Percentiles rank a stretch among this genome's conserved stretches.
phyloP scores from a whole-genome alignment of 92 coral and sea anemone genomes.

The Phenganax stokvisi region DNA sequence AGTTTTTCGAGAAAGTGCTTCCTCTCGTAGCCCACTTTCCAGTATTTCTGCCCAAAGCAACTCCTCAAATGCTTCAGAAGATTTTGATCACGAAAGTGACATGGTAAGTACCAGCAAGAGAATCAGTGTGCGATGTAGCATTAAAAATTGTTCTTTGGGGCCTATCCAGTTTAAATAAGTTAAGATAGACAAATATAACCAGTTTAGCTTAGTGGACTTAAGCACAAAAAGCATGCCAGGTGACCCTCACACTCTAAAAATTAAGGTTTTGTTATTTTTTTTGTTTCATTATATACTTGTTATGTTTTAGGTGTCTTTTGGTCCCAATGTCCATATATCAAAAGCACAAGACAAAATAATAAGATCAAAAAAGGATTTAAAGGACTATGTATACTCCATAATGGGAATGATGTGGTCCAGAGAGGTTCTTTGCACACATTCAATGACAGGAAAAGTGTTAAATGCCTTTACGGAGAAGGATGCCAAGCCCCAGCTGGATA shows the following conservation, averaged over 20 bases:
- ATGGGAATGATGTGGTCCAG: conserved; percentile 17
- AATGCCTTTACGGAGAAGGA: neutral
- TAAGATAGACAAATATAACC: too few species aligned
- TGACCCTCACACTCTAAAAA: too few species aligned
- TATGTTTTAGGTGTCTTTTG: neutral
- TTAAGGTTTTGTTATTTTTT: neutral
- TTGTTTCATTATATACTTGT: neutral
- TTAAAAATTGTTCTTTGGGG: neutral
- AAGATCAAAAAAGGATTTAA: neutral
- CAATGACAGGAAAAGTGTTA: neutral
- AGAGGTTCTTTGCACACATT: neutral
- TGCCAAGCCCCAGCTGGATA: neutral
- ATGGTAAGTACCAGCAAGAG: neutral
- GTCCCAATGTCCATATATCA: neutral
- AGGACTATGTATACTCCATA: neutral
- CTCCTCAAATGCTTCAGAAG: neutral
- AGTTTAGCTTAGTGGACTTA: too few species aligned
- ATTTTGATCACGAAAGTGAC: neutral
- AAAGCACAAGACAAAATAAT: neutral
- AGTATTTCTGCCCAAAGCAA: neutral
- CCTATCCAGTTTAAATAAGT: neutral
- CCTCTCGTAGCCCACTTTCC: neutral
- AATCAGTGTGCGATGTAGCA: neutral
- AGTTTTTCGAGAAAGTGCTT: neutral
- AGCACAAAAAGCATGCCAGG: too few species aligned